phyloP scores from a whole-genome alignment of 2,113 vertebrate species.

The Aegithalos caudatus region DNA sequence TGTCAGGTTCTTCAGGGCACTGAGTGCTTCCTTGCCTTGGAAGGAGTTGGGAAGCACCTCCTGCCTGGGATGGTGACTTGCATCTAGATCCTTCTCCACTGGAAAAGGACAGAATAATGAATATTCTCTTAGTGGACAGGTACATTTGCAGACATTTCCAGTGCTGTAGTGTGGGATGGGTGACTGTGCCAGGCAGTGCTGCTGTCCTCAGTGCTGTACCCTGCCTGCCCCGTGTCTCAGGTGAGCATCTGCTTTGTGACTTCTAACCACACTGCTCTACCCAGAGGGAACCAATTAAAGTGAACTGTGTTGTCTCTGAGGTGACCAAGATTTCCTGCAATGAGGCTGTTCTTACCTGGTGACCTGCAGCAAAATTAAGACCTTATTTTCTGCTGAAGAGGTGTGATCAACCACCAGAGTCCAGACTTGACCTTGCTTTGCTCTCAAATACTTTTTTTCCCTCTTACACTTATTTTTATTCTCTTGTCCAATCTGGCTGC shows the following conservation, averaged over 20 bases:
- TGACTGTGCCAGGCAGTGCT: background rate
- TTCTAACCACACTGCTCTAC: background rate
- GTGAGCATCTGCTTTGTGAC: background rate
- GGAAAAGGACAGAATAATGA: background rate
- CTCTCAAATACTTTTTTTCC: background rate
- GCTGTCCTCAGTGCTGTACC: background rate
- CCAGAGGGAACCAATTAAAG: background rate
- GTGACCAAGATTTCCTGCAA: background rate
- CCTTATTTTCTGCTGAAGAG: background rate
- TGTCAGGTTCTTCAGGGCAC: background rate
- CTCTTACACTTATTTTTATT: background rate
- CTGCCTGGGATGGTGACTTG: background rate
- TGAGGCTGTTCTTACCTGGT: background rate
- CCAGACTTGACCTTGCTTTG: background rate
- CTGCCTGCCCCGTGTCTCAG: background rate
- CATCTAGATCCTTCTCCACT: background rate
- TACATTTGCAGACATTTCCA: background rate
- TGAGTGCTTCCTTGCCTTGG: background rate
- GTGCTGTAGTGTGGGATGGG: background rate
- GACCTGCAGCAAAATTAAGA: constrained; percentile 1
- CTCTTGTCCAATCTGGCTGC: background rate
- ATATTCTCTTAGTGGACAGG: background rate
- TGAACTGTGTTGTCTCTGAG: background rate
- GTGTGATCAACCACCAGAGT: background rate
- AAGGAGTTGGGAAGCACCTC: background rate